A percentile compares a stretch with the other conserved stretches of the same genome.
These are phyloP conservation scores for Spodoptera picta DNA, from an alignment of 2,888 invertebrate genomes.

Conservation along the genomic window DNA sequence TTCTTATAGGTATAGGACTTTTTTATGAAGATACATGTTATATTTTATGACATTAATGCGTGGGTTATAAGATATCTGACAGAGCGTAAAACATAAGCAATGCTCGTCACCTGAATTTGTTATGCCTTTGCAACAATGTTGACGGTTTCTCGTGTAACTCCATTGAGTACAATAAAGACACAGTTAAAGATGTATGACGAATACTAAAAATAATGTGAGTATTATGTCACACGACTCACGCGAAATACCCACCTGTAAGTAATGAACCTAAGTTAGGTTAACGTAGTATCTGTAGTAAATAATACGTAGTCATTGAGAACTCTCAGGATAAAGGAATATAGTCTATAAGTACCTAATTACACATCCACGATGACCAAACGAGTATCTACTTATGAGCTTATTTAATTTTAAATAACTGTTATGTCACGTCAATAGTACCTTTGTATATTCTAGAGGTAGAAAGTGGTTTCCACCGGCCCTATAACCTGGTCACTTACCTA, in stretches of 20 bases:
- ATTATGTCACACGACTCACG: conserved; percentile 14
- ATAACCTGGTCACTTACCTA: conserved; percentile 25
- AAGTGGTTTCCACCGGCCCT: conserved; percentile 23
- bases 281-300: too few relatives aligned
- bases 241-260: too few relatives aligned
- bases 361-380: too few relatives aligned
- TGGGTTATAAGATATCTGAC: neutral
- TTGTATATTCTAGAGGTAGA: conserved; percentile 26
- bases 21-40: too few relatives aligned
- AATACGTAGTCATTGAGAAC: too few relatives aligned
- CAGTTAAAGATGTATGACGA: conserved; percentile 58
- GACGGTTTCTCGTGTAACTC: conserved; percentile 64
- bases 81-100: conserved; percentile 39
- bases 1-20: too few relatives aligned
- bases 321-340: too few relatives aligned
- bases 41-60: too few relatives aligned
- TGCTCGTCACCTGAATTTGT: conserved; percentile 54
- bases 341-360: too few relatives aligned
- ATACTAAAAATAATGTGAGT: conserved; percentile 49
- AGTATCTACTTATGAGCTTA: too few relatives aligned
- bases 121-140: conserved; percentile 65
- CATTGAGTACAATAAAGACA: conserved; percentile 47
- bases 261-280: too few relatives aligned
- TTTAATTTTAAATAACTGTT: too few relatives aligned
- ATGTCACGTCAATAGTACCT: conserved; percentile 3